Percentiles rank a stretch among this genome's conserved stretches.
These are phyloP conservation scores for Phortica okadai DNA, from an alignment of 2,888 invertebrate species.

Conservation along the genomic window DNA sequence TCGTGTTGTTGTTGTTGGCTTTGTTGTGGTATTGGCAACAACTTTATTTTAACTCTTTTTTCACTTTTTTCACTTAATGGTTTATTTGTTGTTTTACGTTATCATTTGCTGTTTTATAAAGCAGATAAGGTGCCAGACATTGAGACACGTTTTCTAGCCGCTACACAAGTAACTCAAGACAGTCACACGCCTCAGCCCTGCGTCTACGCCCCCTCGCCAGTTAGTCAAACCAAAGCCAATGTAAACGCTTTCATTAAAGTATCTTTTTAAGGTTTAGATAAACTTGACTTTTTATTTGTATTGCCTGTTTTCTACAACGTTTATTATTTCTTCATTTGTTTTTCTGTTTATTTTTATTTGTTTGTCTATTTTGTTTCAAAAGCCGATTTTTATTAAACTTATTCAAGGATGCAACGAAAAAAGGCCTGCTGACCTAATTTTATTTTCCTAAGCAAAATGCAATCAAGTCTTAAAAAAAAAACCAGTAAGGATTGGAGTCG, in stretches of 20 bases:
- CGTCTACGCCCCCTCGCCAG: not conserved
- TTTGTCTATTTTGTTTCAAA: not conserved
- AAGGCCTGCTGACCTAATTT: too few relatives aligned
- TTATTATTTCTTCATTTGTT: not conserved
- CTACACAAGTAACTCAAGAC: not conserved
- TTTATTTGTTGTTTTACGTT: not conserved
- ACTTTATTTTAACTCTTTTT: not conserved
- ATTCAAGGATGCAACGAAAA: too few relatives aligned
- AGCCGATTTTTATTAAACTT: too few relatives aligned
- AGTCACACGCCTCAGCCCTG: not conserved
- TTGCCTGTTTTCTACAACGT: not conserved
- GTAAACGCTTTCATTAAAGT: not conserved
- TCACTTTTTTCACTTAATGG: not conserved
- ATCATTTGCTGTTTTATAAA: not conserved
- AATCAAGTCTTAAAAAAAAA: too few relatives aligned
- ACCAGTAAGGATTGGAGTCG: too few relatives aligned
- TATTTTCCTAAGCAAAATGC: too few relatives aligned
- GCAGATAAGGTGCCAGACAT: conserved; percentile 19
- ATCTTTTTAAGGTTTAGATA: conserved; percentile 2
- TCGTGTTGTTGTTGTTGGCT: not conserved
- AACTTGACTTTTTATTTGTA: conserved; percentile 14
- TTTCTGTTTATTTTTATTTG: not conserved
- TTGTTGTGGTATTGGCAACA: not conserved
- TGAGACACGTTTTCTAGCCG: conserved; percentile 22
- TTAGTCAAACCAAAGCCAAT: not conserved